Evolutionary conservation across 2,888 invertebrate species (phyloP), one percentile per base, ranked within the genome.

Genomic region (Ectobius pallidus): DNA sequence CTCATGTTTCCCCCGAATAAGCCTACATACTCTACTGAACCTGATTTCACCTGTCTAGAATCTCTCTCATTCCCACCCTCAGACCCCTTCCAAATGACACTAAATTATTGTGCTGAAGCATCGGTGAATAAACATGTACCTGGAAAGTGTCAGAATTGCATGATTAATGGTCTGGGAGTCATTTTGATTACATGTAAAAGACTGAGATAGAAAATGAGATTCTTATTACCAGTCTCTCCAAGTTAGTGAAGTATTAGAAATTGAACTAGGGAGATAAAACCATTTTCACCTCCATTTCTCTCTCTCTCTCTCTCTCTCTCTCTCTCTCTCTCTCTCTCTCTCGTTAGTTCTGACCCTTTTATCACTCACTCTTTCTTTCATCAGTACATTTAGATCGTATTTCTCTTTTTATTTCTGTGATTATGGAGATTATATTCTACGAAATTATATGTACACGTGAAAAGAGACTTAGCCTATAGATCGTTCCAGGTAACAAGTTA

Each of bases 21-120:
- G 22, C 25, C 20, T 49, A 49, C 49, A 49, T n/a, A n/a, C n/a
- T n/a, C n/a, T n/a, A n/a, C n/a, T n/a, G 14, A 27, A 27, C 27
- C 30, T 58, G 58, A 58, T 58, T 58, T 25, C 58, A 58, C 58
- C 58, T 58, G 58, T 30, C 58, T 58, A 30, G n/a, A 58, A 58
- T 58, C n/a, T 30, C 58, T 58, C 58, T n/a, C n/a, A n/a, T n/a
- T n/a, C n/a, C n/a, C n/a, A n/a, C n/a, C n/a, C n/a, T n/a, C n/a
- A n/a, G n/a, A n/a, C n/a, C n/a, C n/a, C 58, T 30, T 30, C 27
- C 58, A 58, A 30, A 58, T 58, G 30, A 32, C 30, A 32, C 58
- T 58, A 58, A 58, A 58, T 58, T 30, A 58, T 58, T 30, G 25
- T 52, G 52, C 22, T 14, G 20, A 25, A 6, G 52, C 52, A 7